phyloP scores from a whole-genome alignment of 1,140 invertebrate genomes.

The Cherax quadricarinatus region DNA sequence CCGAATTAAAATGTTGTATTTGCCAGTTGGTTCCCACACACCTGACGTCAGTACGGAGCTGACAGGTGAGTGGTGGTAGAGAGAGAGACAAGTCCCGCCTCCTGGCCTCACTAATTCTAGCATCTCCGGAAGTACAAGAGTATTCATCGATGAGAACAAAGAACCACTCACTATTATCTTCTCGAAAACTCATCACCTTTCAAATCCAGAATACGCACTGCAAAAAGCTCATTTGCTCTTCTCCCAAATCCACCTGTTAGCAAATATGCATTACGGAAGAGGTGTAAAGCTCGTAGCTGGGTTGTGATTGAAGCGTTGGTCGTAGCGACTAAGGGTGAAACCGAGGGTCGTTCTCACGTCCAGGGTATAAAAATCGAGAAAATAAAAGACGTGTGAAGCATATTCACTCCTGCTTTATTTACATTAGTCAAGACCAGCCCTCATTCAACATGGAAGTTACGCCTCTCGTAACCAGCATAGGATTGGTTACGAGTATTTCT shows the following conservation, averaged over 20 bases:
- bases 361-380: neutral
- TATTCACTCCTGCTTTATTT: slow-evolving; percentile 25
- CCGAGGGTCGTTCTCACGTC: too few species aligned
- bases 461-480: neutral
- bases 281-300: too few species aligned
- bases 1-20: slow-evolving; percentile 39
- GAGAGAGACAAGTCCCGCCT: slow-evolving; percentile 15
- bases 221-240: neutral
- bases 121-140: neutral
- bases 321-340: too few species aligned
- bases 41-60: slow-evolving; percentile 24
- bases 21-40: slow-evolving; percentile 3
- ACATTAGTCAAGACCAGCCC: neutral
- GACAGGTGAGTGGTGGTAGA: slow-evolving; percentile 19
- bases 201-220: neutral
- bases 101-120: neutral
- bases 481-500: too few species aligned
- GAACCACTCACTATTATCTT: neutral
- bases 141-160: slow-evolving; percentile 13
- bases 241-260: neutral
- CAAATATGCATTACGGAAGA: neutral
- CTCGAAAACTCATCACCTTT: neutral
- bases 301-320: too few species aligned
- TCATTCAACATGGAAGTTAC: neutral
- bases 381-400: slow-evolving; percentile 22